Conservation (phyloP, 2,888 invertebrate genomes). For the Nyleta sp. region DNA sequence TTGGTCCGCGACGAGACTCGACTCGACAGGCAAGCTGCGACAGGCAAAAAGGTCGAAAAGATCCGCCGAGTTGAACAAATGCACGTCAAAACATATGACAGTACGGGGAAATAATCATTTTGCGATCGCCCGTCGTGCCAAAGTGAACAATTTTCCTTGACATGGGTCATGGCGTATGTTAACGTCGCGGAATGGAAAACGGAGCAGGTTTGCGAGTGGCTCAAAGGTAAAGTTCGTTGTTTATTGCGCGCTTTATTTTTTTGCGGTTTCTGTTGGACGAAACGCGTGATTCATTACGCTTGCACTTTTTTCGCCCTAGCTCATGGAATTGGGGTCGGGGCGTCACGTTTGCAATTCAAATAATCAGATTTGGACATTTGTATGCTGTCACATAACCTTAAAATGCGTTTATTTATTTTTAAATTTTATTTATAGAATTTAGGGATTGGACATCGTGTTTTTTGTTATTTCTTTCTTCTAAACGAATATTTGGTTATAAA, state of each 20-base stretch:
- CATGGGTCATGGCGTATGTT: slow-evolving; percentile 88
- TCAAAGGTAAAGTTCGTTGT: slow-evolving; percentile 87
- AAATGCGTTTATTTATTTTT: slow-evolving; percentile 39
- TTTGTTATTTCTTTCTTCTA: too few relatives aligned
- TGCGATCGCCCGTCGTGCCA: slow-evolving; percentile 22
- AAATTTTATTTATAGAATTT: background rate
- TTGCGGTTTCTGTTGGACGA: background rate
- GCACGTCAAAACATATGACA: slow-evolving; percentile 54
- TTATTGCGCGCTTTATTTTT: slow-evolving; percentile 49
- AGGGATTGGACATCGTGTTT: too few relatives aligned
- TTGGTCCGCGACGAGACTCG: slow-evolving; percentile 16
- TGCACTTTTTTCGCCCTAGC: background rate
- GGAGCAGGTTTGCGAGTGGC: slow-evolving; percentile 95
- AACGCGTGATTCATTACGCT: background rate
- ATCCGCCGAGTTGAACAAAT: slow-evolving; percentile 20
- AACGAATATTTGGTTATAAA: too few relatives aligned
- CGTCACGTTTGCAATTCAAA: too few relatives aligned
- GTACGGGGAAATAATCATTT: slow-evolving; percentile 21
- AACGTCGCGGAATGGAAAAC: slow-evolving; percentile 95
- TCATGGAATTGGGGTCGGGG: background rate
- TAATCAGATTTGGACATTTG: too few relatives aligned
- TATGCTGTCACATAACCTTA: slow-evolving; percentile 34
- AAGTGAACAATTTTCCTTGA: slow-evolving; percentile 42
- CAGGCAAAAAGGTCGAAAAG: slow-evolving; percentile 45
- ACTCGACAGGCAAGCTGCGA: slow-evolving; percentile 47